Evolutionary conservation across 1,140 invertebrate species (phyloP), one percentile per base, ranked within the genome.

Genomic region (Arion vulgaris): DNA sequence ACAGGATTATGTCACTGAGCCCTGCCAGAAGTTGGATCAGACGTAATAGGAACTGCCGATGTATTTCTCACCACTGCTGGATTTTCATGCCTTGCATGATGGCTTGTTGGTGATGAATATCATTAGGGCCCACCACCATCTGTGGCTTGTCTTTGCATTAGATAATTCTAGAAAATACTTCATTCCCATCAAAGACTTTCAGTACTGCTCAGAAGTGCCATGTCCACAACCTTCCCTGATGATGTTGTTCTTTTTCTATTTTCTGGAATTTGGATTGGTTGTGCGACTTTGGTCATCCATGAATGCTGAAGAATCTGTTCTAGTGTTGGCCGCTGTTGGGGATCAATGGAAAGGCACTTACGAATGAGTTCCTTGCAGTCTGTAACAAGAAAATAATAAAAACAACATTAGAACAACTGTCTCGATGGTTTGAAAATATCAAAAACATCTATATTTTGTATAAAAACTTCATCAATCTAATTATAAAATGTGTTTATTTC

Each of bases 361-460:
- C 89, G 88, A 85, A 95, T 94, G 57, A 95, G 91, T 85, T 95
- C 94, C 90, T 94, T 93, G 84, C 94, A 94, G 87, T 94, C 94
- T 92, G 92, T 66, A 91, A 91, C 86, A 41, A 80, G 84, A 87
- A 84, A 71, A 72, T 66, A 51, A n/a, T 11, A n/a, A 23, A 15
- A 45, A 57, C 9, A 15, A 57, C 26, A 57, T 57, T 57, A 57
- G 19, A 57, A 57, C 19, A 49, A 49, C 19, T 11, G n/a, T n/a
- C n/a, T n/a, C n/a, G n/a, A n/a, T n/a, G n/a, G n/a, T n/a, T n/a
- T n/a, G n/a, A n/a, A n/a, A n/a, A n/a, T n/a, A n/a, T n/a, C n/a
- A n/a, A n/a, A n/a, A n/a, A n/a, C n/a, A n/a, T n/a, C n/a, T n/a
- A n/a, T n/a, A n/a, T n/a, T n/a, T n/a, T n/a, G n/a, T n/a, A n/a